phyloP scores from a whole-genome alignment of 1,140 invertebrate genomes.

The Chionoecetes opilio region DNA sequence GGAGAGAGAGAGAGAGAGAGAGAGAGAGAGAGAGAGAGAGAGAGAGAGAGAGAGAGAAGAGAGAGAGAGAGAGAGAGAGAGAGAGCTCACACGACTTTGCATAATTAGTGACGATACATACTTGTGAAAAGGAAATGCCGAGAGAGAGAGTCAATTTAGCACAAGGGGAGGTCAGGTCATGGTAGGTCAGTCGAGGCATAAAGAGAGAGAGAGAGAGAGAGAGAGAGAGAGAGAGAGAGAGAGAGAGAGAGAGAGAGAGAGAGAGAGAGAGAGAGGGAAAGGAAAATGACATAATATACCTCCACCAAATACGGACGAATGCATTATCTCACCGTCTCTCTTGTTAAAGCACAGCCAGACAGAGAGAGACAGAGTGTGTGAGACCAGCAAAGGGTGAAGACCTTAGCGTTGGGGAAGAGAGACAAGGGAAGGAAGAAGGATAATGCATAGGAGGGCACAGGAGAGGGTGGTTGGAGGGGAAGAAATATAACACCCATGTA shows the following conservation, averaged over 20 bases:
- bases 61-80: neutral
- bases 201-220: conserved; percentile 18
- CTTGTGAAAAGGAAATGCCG: too few relatives aligned
- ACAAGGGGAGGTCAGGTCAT: neutral
- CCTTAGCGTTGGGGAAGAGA: neutral
- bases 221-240: conserved; percentile 27
- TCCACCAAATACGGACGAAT: neutral
- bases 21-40: conserved; percentile 27
- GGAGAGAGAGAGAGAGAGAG: conserved; percentile 25
- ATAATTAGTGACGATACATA: too few relatives aligned
- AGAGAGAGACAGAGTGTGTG: neutral
- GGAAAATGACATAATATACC: conserved; percentile 16
- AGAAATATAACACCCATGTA: neutral
- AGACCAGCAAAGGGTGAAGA: neutral
- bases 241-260: conserved; percentile 27
- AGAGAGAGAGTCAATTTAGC: neutral
- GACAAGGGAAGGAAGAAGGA: neutral
- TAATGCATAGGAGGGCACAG: neutral
- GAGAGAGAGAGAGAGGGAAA: conserved; percentile 27
- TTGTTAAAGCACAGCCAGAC: neutral
- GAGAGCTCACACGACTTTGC: too few relatives aligned
- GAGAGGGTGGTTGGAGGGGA: neutral
- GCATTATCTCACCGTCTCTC: neutral
- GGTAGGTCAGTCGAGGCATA: neutral
- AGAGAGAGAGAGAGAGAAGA: conserved; percentile 21